phyloP scores from a whole-genome alignment of 2,797 vertebrate species.

The Sebastes matsubarae region DNA sequence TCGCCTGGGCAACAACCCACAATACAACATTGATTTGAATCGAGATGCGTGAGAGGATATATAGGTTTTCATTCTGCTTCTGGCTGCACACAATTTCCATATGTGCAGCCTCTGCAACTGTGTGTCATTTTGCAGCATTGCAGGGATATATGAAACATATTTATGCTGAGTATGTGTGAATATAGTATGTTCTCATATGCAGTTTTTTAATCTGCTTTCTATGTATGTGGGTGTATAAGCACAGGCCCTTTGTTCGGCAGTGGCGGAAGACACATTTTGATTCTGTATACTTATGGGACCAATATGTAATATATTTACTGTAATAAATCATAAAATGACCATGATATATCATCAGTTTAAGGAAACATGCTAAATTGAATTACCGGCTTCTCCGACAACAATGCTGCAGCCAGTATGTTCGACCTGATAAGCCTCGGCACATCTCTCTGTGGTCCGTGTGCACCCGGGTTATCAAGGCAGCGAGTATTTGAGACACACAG shows the following conservation, averaged over 20 bases:
- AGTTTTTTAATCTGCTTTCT: not conserved
- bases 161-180: not conserved
- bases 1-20: not conserved
- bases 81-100: not conserved
- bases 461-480: no score
- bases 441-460: no score
- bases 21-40: not conserved
- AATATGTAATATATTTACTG: no score
- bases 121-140: conserved; percentile 21
- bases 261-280: not conserved
- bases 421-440: no score
- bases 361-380: no score
- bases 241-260: not conserved
- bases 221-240: not conserved
- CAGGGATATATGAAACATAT: not conserved
- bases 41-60: not conserved
- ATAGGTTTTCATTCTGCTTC: not conserved
- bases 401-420: no score
- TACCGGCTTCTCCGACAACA: no score
- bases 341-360: no score
- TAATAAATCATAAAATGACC: no score
- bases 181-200: not conserved
- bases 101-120: conserved; percentile 2
- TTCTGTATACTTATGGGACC: no score
- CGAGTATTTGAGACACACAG: no score